These are phyloP conservation scores for Heterohyrax brucei DNA, from an alignment of 2,797 vertebrate species.

Conservation along the genomic window DNA sequence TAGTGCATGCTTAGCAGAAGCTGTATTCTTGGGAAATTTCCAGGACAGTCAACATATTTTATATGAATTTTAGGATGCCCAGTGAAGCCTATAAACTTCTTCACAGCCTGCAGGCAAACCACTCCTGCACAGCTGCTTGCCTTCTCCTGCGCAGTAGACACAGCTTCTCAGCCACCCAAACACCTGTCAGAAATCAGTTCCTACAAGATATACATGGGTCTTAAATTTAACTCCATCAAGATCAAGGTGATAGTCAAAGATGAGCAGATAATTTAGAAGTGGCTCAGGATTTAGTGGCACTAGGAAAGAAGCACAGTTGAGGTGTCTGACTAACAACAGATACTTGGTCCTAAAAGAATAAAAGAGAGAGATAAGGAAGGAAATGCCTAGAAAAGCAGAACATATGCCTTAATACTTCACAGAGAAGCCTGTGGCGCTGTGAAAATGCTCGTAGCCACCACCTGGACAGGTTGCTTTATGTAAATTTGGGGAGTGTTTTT, in stretches of 20 bases:
- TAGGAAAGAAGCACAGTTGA: slow-evolving; percentile 16
- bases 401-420: neutral
- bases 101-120: slow-evolving; percentile 60
- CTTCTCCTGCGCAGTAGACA: slow-evolving; percentile 46
- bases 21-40: slow-evolving; percentile 22
- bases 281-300: neutral
- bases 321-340: neutral
- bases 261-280: slow-evolving; percentile 66
- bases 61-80: slow-evolving; percentile 22
- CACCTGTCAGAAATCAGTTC: slow-evolving; percentile 69
- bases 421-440: neutral
- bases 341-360: slow-evolving; percentile 15
- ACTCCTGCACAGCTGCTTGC: neutral
- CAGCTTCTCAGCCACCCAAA: neutral
- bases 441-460: neutral
- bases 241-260: slow-evolving; percentile 57
- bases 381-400: slow-evolving; percentile 41
- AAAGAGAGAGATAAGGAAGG: slow-evolving; percentile 13
- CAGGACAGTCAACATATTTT: slow-evolving; percentile 6
- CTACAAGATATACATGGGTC: slow-evolving; percentile 58
- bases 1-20: neutral
- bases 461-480: neutral
- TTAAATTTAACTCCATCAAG: slow-evolving; percentile 69
- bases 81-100: slow-evolving; percentile 33
- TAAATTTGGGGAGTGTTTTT: slow-evolving; percentile 25